Percentiles rank a stretch among this genome's conserved stretches.
Conservation (phyloP, 2,888 invertebrate genomes). For the Drosophila quinaria region DNA sequence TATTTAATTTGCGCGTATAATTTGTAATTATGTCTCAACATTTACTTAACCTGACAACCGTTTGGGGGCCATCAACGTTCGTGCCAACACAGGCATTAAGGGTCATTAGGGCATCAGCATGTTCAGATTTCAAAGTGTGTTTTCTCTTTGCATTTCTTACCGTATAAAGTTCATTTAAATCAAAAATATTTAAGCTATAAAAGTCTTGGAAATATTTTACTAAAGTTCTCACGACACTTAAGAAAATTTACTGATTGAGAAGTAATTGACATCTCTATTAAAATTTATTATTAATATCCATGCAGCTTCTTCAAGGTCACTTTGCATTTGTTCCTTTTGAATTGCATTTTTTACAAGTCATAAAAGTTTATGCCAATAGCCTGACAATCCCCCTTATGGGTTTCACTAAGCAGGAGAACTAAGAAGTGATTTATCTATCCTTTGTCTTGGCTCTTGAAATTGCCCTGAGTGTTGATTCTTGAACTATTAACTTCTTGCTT, state of each 20-base stretch:
- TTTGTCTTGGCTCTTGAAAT: neutral
- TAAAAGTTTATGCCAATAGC: constrained; percentile 2
- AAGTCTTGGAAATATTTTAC: neutral
- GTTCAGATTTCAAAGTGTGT: neutral
- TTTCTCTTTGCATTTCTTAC: constrained; percentile 1
- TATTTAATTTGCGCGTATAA: constrained; percentile 66
- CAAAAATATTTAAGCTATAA: neutral
- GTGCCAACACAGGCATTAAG: constrained; percentile 23
- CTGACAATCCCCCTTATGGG: neutral
- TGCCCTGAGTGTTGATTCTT: neutral
- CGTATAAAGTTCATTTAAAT: neutral
- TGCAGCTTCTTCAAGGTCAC: neutral
- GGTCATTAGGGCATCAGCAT: constrained; percentile 30
- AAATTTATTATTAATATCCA: neutral
- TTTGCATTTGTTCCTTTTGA: neutral
- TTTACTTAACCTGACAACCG: constrained; percentile 48
- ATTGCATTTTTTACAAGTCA: constrained; percentile 12
- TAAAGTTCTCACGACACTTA: neutral
- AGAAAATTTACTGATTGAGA: neutral
- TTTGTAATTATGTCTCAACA: constrained; percentile 64
- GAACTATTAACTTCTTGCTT: neutral
- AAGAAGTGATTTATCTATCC: neutral
- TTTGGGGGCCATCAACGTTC: constrained; percentile 6
- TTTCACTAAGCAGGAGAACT: neutral
- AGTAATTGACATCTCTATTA: neutral